Conservation (phyloP, 2,113 vertebrate species). For the Phodopus roborovskii region DNA sequence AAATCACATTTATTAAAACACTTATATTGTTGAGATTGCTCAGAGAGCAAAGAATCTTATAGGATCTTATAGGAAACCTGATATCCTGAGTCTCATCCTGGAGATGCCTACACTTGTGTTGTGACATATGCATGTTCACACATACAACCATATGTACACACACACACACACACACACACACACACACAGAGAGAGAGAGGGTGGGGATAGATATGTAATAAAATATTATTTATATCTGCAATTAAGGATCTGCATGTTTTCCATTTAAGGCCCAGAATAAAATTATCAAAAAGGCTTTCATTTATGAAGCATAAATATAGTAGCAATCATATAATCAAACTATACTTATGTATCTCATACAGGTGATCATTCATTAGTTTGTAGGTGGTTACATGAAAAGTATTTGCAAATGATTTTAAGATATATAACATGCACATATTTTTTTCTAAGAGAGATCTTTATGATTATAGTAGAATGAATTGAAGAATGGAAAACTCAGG, state of each 20-base stretch:
- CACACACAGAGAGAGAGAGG: neutral
- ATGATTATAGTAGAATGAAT: neutral
- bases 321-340: neutral
- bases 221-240: neutral
- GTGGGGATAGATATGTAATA: neutral
- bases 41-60: neutral
- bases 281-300: neutral
- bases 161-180: neutral
- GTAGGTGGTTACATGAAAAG: neutral
- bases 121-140: neutral
- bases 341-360: neutral
- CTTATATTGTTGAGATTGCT: neutral
- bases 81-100: neutral
- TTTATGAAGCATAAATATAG: too few species aligned
- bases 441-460: neutral
- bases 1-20: neutral
- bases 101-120: neutral
- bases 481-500: neutral
- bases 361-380: neutral
- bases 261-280: neutral
- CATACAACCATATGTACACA: neutral
- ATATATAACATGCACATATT: neutral
- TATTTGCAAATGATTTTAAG: neutral
- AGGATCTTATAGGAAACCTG: neutral
- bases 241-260: neutral